phyloP scores from a whole-genome alignment of 1,140 invertebrate species.

The Piezodorus guildinii region DNA sequence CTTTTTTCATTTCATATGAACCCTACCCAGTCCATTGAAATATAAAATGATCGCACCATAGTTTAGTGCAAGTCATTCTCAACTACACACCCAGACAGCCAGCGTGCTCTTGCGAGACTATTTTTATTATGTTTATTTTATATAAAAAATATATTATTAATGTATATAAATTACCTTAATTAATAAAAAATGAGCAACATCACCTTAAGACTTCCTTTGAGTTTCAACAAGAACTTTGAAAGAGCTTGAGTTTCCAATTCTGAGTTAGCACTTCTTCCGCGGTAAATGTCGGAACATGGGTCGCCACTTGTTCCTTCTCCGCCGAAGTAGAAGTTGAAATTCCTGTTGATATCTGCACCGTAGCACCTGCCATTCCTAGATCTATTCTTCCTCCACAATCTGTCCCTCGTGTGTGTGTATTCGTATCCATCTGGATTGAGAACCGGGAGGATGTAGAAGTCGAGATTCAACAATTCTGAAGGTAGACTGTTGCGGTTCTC shows the following conservation, averaged over 20 bases:
- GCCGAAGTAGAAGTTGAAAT: conserved; percentile 55
- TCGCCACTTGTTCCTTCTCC: conserved; percentile 55
- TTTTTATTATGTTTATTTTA: too few species aligned
- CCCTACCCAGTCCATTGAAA: too few species aligned
- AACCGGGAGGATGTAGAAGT: conserved; percentile 45
- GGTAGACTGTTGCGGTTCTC: conserved; percentile 57
- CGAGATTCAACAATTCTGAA: conserved; percentile 49
- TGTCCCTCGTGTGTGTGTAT: conserved; percentile 53
- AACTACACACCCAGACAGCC: too few species aligned
- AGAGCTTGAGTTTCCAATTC: conserved; percentile 63
- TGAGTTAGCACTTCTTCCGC: conserved; percentile 64
- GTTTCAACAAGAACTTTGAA: conserved; percentile 24
- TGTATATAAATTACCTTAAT: too few species aligned
- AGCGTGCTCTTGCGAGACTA: too few species aligned
- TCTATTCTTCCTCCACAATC: conserved; percentile 75
- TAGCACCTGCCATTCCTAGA: conserved; percentile 30
- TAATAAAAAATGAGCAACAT: too few species aligned
- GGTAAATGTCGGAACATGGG: conserved; percentile 66
- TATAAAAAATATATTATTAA: too few species aligned
- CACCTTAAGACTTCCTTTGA: not conserved
- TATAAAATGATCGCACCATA: too few species aligned
- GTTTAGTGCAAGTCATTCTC: too few species aligned
- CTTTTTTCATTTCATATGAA: too few species aligned
- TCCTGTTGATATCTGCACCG: conserved; percentile 57
- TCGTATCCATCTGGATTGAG: conserved; percentile 52